phyloP scores from a whole-genome alignment of 2,888 invertebrate species.

The Julus scandinavius region DNA sequence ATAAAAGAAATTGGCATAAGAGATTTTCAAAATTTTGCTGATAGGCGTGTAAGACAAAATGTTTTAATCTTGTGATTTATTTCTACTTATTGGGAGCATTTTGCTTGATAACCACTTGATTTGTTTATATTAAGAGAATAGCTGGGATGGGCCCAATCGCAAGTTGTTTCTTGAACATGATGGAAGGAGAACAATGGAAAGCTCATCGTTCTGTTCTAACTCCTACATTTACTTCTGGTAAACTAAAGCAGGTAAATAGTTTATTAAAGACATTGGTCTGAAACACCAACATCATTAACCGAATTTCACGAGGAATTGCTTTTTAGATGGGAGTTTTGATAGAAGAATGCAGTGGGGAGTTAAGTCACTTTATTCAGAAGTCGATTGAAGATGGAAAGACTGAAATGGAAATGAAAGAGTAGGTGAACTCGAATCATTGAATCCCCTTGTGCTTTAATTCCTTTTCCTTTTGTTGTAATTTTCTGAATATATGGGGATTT shows the following conservation, averaged over 20 bases:
- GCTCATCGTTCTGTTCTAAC: constrained; percentile 47
- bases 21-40: constrained; percentile 52
- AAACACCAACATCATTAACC: background rate
- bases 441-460: no score
- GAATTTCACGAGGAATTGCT: background rate
- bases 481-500: no score
- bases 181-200: constrained; percentile 52
- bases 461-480: no score
- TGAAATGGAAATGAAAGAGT: constrained; percentile 51
- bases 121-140: background rate
- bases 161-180: background rate
- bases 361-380: background rate
- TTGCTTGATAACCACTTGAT: background rate
- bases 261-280: background rate
- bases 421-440: background rate
- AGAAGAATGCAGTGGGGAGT: constrained; percentile 60
- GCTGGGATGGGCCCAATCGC: background rate
- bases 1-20: constrained; percentile 47
- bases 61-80: background rate
- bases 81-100: background rate
- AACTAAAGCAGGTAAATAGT: constrained; percentile 51
- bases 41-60: constrained; percentile 44
- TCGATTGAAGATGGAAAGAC: constrained; percentile 2
- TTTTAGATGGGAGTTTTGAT: constrained; percentile 55
- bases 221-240: constrained; percentile 44